Evolutionary conservation across 2,888 invertebrate species (phyloP).

Genomic region (Drosophila histrio): DNA sequence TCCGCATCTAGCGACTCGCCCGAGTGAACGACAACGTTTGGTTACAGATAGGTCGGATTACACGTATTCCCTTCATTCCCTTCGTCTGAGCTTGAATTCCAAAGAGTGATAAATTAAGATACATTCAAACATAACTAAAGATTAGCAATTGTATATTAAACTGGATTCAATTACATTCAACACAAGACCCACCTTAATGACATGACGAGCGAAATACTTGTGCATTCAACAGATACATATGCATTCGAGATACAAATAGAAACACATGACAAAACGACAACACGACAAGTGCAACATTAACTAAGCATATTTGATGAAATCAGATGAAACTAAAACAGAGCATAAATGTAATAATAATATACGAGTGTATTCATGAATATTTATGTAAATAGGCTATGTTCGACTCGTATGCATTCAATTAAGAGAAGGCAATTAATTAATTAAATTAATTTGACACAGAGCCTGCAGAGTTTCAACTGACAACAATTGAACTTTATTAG

Average conservation of each 20-base stretch:
- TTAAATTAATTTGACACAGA: slow-evolving; percentile 44
- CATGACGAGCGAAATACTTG: slow-evolving; percentile 37
- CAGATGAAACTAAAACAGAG: slow-evolving; percentile 34
- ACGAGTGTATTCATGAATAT: slow-evolving; percentile 3
- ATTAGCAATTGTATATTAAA: slow-evolving; percentile 36
- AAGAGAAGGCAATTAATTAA: slow-evolving; percentile 36
- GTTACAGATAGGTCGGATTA: background rate
- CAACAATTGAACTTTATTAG: slow-evolving; percentile 50
- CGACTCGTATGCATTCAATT: slow-evolving; percentile 4
- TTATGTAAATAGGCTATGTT: slow-evolving; percentile 37
- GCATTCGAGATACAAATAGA: slow-evolving; percentile 33
- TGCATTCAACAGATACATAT: slow-evolving; percentile 52
- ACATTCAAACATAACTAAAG: slow-evolving; percentile 6
- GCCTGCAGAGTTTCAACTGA: slow-evolving; percentile 3
- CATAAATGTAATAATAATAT: slow-evolving; percentile 19
- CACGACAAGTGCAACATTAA: slow-evolving; percentile 1
- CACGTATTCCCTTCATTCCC: background rate
- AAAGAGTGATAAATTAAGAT: slow-evolving; percentile 50
- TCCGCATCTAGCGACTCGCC: slow-evolving; percentile 80
- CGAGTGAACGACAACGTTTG: slow-evolving; percentile 61
- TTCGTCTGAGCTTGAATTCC: slow-evolving; percentile 32
- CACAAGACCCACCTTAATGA: slow-evolving; percentile 63
- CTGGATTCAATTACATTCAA: slow-evolving; percentile 43
- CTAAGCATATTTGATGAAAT: slow-evolving; percentile 53
- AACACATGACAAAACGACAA: background rate